Evolutionary conservation across 2,113 vertebrate species (phyloP).

Genomic region (Lota lota): DNA sequence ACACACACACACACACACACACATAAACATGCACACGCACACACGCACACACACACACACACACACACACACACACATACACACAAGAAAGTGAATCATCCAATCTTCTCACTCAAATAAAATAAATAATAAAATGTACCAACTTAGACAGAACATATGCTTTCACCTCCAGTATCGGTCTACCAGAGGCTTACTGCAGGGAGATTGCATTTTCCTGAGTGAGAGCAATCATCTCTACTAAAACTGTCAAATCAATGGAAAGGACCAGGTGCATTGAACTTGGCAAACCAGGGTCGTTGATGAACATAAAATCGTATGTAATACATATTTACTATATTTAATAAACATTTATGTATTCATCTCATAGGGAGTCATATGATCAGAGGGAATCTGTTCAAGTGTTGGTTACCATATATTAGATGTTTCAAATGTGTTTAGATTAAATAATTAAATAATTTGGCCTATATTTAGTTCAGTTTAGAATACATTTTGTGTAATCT

Average conservation of each 20-base stretch:
- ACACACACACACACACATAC: conserved; percentile 2
- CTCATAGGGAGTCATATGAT: conserved; percentile 6
- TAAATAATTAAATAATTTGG: neutral
- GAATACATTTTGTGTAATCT: neutral
- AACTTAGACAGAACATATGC: conserved; percentile 43
- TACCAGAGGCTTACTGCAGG: conserved; percentile 35
- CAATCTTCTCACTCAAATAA: conserved; percentile 15
- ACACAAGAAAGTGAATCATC: conserved; percentile 38
- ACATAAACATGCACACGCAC: neutral
- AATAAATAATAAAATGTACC: conserved; percentile 35
- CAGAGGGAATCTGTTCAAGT: conserved; percentile 28
- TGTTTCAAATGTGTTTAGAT: conserved; percentile 26
- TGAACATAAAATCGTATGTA: conserved; percentile 67
- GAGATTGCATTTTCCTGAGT: conserved; percentile 40
- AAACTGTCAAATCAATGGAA: conserved; percentile 33
- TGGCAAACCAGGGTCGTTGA: conserved; percentile 57
- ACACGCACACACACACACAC: neutral
- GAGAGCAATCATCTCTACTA: conserved; percentile 48
- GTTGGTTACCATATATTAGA: conserved; percentile 49
- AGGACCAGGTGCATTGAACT: conserved; percentile 54
- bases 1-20: conserved; percentile 14
- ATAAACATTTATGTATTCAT: conserved; percentile 45
- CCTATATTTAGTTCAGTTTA: neutral
- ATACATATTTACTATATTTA: conserved; percentile 47
- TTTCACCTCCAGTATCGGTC: conserved; percentile 54